These are phyloP conservation scores for Percopsis transmontana DNA, from an alignment of 2,113 vertebrate species.

Conservation along the genomic window DNA sequence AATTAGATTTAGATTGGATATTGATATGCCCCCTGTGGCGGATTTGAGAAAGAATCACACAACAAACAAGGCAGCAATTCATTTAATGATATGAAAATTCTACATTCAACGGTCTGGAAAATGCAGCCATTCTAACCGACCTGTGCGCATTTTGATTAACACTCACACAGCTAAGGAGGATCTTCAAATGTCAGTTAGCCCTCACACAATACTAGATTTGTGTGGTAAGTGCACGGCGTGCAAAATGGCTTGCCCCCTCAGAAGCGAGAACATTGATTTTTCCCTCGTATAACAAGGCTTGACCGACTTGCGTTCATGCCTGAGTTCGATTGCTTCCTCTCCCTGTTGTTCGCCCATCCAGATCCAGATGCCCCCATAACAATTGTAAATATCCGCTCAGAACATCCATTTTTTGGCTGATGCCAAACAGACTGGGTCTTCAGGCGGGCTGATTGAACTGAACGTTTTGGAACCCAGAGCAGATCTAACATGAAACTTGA, in stretches of 20 bases:
- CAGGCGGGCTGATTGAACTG: constrained; percentile 35
- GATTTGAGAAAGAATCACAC: background rate
- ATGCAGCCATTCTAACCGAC: background rate
- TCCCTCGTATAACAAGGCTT: constrained; percentile 56
- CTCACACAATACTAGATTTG: constrained; percentile 3
- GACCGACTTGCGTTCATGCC: constrained; percentile 62
- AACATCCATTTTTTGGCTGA: constrained; percentile 1
- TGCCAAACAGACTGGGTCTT: constrained; percentile 5
- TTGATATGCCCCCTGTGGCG: background rate
- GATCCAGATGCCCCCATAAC: constrained; percentile 26
- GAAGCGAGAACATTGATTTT: constrained; percentile 59
- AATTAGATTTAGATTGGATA: constrained; percentile 10
- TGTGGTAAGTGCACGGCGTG: constrained; percentile 29
- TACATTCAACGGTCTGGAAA: no score
- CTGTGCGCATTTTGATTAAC: background rate
- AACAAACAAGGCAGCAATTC: background rate
- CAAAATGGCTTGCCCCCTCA: constrained; percentile 50
- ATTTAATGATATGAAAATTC: no score
- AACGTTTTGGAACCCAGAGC: constrained; percentile 12
- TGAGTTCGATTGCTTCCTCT: constrained; percentile 59
- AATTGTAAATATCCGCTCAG: constrained; percentile 34
- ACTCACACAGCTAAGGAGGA: constrained; percentile 4
- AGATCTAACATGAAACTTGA: background rate
- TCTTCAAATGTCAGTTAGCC: constrained; percentile 53
- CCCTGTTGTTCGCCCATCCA: constrained; percentile 44